phyloP scores from a whole-genome alignment of 92 coral and sea anemone genomes.

The Porites evermanni region DNA sequence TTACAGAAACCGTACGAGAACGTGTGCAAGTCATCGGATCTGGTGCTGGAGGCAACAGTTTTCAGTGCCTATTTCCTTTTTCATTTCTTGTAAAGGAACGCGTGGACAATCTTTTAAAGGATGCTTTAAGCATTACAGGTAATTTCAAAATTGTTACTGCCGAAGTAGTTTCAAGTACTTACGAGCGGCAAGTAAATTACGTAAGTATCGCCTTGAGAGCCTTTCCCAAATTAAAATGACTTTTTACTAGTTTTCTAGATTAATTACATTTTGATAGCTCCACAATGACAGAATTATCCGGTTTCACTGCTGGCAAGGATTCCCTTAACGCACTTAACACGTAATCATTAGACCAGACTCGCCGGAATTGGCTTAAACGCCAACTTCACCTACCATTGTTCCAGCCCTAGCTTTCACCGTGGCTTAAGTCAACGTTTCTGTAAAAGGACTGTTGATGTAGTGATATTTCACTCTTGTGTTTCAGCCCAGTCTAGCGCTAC shows the following conservation, averaged over 20 bases:
- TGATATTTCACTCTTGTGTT: background rate
- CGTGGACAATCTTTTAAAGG: conserved; percentile 43
- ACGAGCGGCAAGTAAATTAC: background rate
- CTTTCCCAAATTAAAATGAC: background rate
- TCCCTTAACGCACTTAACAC: no score
- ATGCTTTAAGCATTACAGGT: conserved; percentile 59
- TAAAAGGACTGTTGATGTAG: no score
- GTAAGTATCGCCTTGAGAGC: no score
- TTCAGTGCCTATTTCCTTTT: conserved; percentile 70
- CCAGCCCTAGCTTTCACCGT: no score
- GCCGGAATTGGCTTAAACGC: no score
- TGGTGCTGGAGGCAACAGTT: conserved; percentile 38
- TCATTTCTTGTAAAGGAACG: conserved; percentile 76
- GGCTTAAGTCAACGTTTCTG: no score
- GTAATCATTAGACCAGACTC: no score
- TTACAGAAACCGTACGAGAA: conserved; percentile 50
- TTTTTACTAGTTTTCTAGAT: background rate
- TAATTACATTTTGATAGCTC: background rate
- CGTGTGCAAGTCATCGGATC: conserved; percentile 70
- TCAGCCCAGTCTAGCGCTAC: background rate
- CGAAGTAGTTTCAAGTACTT: no score
- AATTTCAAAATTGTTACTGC: background rate
- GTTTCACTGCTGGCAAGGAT: no score
- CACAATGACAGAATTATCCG: no score
- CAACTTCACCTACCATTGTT: no score